phyloP scores from a whole-genome alignment of 2,888 invertebrate species.

The Craniophora ligustri region DNA sequence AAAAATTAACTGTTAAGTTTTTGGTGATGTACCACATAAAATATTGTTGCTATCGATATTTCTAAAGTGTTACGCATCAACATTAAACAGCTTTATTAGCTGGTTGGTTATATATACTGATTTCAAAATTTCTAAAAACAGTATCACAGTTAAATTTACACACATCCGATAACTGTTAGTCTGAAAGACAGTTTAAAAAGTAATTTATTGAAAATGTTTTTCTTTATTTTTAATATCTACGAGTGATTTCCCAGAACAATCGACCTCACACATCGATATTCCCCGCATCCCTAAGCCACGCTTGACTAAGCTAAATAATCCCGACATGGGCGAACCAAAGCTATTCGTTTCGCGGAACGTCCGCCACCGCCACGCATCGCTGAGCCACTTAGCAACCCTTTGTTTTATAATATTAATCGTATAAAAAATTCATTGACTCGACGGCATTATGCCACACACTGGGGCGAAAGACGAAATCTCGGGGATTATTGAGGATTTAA shows the following conservation, averaged over 20 bases:
- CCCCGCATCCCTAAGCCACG: conserved; percentile 60
- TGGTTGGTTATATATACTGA: too few relatives aligned
- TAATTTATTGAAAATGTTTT: too few relatives aligned
- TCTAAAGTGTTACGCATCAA: too few relatives aligned
- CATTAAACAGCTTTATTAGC: too few relatives aligned
- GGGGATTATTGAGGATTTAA: not conserved
- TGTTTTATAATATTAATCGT: conserved; percentile 63
- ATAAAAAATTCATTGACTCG: conserved; percentile 40
- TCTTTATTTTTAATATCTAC: not conserved
- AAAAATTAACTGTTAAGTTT: too few relatives aligned
- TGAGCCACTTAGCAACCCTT: conserved; percentile 68
- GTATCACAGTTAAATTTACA: too few relatives aligned
- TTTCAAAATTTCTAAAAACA: too few relatives aligned
- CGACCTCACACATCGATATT: conserved; percentile 28
- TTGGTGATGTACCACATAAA: too few relatives aligned
- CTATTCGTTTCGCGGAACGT: conserved; percentile 77
- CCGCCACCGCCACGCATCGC: conserved; percentile 67
- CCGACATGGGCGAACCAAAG: conserved; percentile 70
- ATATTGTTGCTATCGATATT: too few relatives aligned
- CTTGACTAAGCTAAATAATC: conserved; percentile 76
- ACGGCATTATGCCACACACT: conserved; percentile 37
- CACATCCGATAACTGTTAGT: too few relatives aligned
- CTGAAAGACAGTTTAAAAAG: too few relatives aligned
- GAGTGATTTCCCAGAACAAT: not conserved
- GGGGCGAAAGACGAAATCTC: not conserved